A percentile compares a stretch with the other conserved stretches of the same genome.
Conservation (phyloP, 2,797 vertebrate species). For the Tamandua tetradactyla region DNA sequence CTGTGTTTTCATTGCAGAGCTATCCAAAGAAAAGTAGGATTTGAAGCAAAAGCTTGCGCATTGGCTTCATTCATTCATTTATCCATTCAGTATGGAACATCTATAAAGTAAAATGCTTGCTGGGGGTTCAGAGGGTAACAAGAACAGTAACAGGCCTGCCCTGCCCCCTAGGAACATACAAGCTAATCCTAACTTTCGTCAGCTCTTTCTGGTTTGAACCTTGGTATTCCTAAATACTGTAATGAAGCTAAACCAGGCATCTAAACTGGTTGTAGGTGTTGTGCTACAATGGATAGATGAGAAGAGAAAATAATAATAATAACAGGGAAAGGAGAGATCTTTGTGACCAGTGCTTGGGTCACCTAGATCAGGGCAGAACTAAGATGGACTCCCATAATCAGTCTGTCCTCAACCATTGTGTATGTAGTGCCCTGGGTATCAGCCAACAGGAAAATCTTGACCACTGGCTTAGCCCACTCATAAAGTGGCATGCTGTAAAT, state of each 20-base stretch:
- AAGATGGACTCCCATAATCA: background rate
- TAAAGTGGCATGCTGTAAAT: background rate
- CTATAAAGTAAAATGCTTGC: background rate
- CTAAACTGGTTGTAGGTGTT: background rate
- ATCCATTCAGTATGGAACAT: background rate
- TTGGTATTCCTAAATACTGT: conserved; percentile 7
- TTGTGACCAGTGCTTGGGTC: background rate
- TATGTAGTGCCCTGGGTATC: background rate
- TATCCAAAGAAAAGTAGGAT: background rate
- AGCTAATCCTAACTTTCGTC: background rate
- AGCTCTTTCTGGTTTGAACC: conserved; percentile 7
- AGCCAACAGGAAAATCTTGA: background rate
- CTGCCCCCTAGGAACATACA: background rate
- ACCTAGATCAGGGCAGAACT: background rate
- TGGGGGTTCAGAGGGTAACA: background rate
- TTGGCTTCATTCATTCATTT: background rate
- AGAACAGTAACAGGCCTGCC: background rate
- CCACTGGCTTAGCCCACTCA: background rate
- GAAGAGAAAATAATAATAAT: background rate
- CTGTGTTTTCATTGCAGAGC: conserved; percentile 6
- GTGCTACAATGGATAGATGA: background rate
- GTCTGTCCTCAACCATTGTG: background rate
- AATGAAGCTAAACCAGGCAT: background rate
- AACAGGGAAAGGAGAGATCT: background rate
- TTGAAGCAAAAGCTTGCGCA: background rate